Conservation (phyloP, 1,140 invertebrate genomes). For the Melipona quadrifasciata region DNA sequence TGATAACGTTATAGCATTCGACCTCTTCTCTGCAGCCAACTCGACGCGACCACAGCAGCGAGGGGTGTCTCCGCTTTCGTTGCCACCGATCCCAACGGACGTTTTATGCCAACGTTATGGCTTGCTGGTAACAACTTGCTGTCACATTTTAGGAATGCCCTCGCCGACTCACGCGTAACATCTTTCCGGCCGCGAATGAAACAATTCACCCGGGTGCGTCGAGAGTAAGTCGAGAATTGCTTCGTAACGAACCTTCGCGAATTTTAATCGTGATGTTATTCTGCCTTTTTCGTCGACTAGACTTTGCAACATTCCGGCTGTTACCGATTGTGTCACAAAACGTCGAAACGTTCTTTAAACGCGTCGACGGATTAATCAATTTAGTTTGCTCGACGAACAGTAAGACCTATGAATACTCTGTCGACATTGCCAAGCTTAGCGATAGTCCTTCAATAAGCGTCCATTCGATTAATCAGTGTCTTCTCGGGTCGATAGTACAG, state of each 20-base stretch:
- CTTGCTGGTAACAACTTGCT: constrained; percentile 72
- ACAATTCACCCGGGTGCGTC: too few relatives aligned
- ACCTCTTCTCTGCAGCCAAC: constrained; percentile 36
- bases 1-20: constrained; percentile 66
- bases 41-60: background rate
- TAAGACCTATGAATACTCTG: constrained; percentile 27
- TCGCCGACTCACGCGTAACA: constrained; percentile 33
- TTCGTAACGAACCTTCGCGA: too few relatives aligned
- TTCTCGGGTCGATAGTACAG: constrained; percentile 32
- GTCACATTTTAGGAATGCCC: constrained; percentile 66
- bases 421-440: constrained; percentile 42
- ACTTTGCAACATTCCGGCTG: background rate
- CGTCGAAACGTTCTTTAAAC: background rate
- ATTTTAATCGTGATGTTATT: too few relatives aligned
- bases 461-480: constrained; percentile 52
- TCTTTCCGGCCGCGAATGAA: constrained; percentile 28
- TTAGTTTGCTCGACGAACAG: constrained; percentile 17
- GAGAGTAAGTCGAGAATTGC: too few relatives aligned
- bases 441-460: constrained; percentile 44
- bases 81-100: constrained; percentile 53
- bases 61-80: constrained; percentile 26
- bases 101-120: constrained; percentile 74
- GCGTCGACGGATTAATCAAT: constrained; percentile 22
- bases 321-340: too few relatives aligned
- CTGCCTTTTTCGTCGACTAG: too few relatives aligned